Conservation (phyloP, 2,888 invertebrate species). For the Cactoblastis cactorum region DNA sequence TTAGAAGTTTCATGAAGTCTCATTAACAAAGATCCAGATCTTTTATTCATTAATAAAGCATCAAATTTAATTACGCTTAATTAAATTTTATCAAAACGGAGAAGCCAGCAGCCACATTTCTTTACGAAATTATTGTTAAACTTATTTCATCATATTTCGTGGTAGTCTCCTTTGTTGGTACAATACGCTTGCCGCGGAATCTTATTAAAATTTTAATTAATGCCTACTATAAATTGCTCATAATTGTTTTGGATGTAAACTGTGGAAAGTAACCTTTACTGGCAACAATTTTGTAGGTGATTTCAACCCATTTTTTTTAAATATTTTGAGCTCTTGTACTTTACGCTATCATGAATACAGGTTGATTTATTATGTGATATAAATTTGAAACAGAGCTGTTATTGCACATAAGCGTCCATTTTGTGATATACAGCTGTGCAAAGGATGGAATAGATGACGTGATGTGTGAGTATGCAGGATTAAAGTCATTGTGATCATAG, state of each 20-base stretch:
- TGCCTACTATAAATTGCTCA: slow-evolving; percentile 47
- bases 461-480: neutral
- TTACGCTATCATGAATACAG: slow-evolving; percentile 24
- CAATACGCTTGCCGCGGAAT: slow-evolving; percentile 41
- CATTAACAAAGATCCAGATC: neutral
- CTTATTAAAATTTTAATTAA: slow-evolving; percentile 60
- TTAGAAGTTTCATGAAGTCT: neutral
- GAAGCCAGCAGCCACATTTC: slow-evolving; percentile 42
- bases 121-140: slow-evolving; percentile 48
- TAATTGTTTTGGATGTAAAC: slow-evolving; percentile 34
- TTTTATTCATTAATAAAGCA: slow-evolving; percentile 19
- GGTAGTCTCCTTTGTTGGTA: slow-evolving; percentile 45
- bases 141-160: slow-evolving; percentile 49
- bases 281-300: slow-evolving; percentile 22
- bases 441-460: neutral
- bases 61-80: slow-evolving; percentile 43
- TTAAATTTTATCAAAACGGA: slow-evolving; percentile 52
- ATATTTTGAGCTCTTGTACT: slow-evolving; percentile 22
- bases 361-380: slow-evolving; percentile 27
- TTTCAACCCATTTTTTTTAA: slow-evolving; percentile 22
- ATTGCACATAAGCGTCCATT: slow-evolving; percentile 6
- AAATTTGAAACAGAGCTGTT: slow-evolving; percentile 22
- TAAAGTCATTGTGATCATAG: neutral
- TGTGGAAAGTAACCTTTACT: slow-evolving; percentile 21
- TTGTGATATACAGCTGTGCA: slow-evolving; percentile 6